Evolutionary conservation across 2,888 invertebrate species (phyloP), one percentile per base, ranked within the genome.

Genomic region (Nomada goodeniana): DNA sequence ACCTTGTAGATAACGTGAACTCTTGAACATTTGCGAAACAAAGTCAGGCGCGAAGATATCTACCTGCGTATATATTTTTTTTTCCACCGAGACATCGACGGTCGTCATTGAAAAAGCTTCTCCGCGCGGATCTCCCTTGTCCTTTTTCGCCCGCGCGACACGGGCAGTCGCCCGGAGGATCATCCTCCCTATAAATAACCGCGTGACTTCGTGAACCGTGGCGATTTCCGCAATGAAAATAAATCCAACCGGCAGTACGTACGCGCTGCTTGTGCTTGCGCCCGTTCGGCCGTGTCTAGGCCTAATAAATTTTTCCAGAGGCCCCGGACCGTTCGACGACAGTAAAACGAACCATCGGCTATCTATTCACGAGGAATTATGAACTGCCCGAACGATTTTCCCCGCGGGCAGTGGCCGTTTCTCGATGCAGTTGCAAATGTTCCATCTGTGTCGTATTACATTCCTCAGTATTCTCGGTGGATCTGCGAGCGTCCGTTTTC

Each of bases 211-310:
- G 50, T 76, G 78, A 86, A 87, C 85, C 86, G 83, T 64, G 60
- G 83, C 76, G 83, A 89, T 86, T 89, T 88, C 78, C 76, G 83
- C 84, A 83, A 88, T 86, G 83, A 88, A 87, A 89, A 89, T 86
- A 89, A 89, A 89, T 87, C 75, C 72, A 52, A 65, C 44, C 71
- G 53, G 52, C 29, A 23, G 73, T 23, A 29, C 73, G 71, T 44
- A 36, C 44, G 53, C 42, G 15, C 20, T 7, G 7, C 18, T 29
- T 23, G 42, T 29, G 36, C 63, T n/a, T 42, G 23, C 29, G 42
- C 36, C 63, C 15, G 69, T 50, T 18, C 26, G 50, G 53, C 61
- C 55, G 29, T 67, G 72, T 72, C 76, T 52, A 72, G 60, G 53
- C 50, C 82, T 78, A 82, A 85, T 84, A 52, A 36, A 87, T 87